These are phyloP conservation scores for Caenorhabditis inopinata DNA, from an alignment of 1,140 invertebrate genomes.

Conservation along the genomic window DNA sequence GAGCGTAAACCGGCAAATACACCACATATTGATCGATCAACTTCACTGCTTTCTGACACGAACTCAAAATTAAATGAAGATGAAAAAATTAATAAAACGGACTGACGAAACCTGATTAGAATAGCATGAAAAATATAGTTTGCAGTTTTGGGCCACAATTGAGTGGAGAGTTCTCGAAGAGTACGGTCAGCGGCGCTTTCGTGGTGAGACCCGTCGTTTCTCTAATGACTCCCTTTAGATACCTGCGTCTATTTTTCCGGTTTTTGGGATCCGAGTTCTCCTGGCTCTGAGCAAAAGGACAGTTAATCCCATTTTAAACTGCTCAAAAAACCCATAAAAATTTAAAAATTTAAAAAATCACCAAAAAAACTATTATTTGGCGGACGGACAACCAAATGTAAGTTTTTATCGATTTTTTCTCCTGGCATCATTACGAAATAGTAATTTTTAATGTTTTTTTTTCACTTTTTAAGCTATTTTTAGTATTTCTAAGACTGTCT, in stretches of 20 bases:
- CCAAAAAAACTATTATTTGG: slow-evolving; percentile 48
- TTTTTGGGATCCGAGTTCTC: slow-evolving; percentile 20
- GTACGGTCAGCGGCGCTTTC: slow-evolving; percentile 1
- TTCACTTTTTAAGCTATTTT: not conserved
- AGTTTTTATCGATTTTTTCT: slow-evolving; percentile 39
- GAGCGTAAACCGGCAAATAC: no score
- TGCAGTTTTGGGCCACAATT: not conserved
- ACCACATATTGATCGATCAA: no score
- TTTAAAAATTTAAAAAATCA: slow-evolving; percentile 46
- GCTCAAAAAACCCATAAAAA: slow-evolving; percentile 44
- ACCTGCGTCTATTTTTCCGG: slow-evolving; percentile 30
- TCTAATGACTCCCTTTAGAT: not conserved
- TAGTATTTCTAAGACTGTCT: not conserved
- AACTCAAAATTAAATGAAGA: not conserved
- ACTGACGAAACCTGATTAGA: no score
- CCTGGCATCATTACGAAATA: no score
- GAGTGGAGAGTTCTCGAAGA: not conserved
- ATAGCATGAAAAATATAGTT: not conserved
- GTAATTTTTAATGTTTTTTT: not conserved
- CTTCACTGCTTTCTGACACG: no score
- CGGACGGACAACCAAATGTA: slow-evolving; percentile 19
- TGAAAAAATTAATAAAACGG: no score
- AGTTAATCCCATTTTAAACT: slow-evolving; percentile 26
- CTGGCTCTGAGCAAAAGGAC: slow-evolving; percentile 39
- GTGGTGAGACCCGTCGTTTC: not conserved